phyloP scores from a whole-genome alignment of 2,888 invertebrate genomes.

The Parochlus steinenii region DNA sequence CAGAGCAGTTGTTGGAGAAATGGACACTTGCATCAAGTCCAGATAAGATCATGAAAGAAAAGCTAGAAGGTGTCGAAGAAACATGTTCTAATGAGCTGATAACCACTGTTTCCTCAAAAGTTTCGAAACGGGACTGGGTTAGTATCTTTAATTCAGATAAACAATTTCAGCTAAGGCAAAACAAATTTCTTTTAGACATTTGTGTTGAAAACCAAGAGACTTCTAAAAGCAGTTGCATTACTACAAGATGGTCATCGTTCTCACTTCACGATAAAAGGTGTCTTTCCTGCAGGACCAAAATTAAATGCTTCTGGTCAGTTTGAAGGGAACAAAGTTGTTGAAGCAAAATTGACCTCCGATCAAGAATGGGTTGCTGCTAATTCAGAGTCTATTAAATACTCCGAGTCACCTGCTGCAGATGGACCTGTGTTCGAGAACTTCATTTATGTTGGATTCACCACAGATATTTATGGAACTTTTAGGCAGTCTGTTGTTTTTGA shows the following conservation, averaged over 20 bases:
- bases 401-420: conserved; percentile 15
- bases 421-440: conserved; percentile 20
- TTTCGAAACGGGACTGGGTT: conserved; percentile 41
- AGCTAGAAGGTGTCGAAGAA: conserved; percentile 40
- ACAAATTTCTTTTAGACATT: no score
- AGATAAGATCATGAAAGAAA: conserved; percentile 43
- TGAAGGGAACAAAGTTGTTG: no score
- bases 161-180: no score
- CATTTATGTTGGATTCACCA: conserved; percentile 42
- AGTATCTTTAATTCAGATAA: no score
- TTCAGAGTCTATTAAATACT: conserved; percentile 14
- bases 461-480: conserved; percentile 60
- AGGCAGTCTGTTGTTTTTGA: conserved; percentile 63
- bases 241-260: conserved; percentile 52
- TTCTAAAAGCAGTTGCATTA: conserved; percentile 43
- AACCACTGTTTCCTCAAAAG: conserved; percentile 43
- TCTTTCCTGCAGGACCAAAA: conserved; percentile 21
- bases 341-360: conserved; percentile 32
- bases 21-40: conserved; percentile 44
- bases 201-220: conserved; percentile 33
- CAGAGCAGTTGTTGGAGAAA: conserved; percentile 46
- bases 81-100: conserved; percentile 39
- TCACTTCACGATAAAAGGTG: conserved; percentile 44
- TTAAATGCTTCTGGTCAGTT: conserved; percentile 15
- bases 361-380: conserved; percentile 36